Evolutionary conservation across 2,113 vertebrate species (phyloP), one percentile per base, ranked within the genome.

Genomic region (Dissostichus mawsoni): DNA sequence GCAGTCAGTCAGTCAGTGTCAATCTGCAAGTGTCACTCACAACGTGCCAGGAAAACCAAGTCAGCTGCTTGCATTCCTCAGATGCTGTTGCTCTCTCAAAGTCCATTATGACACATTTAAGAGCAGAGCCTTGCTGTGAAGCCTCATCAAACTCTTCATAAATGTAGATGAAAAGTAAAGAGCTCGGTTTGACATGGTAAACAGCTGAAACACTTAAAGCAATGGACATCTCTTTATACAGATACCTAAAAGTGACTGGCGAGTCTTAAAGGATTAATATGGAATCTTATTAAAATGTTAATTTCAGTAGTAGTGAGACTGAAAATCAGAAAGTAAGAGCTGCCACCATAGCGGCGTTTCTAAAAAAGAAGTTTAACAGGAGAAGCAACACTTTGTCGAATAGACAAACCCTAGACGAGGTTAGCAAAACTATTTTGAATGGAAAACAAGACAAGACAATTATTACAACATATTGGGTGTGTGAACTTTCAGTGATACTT

Each of bases 1-100:
- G 16, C 86, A 82, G 69, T 86, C 91, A 78, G 58, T 87, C 89
- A 89, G 80, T 91, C 87, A 83, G 18, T 80, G 89, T 89, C 91
- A 92, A 82, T 90, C 83, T 84, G 72, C 63, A 52, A 82, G 78
- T 70, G 66, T 80, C 82, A 73, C 62, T 82, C 41, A 76, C 18
- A 55, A 51, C 44, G 77, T 85, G 84, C 67, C 5, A 44, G 65
- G 79, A 78, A 84, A 86, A 69, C 59, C 55, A 81, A 90, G 70
- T 76, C 57, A 82, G 50, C 69, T 71, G 78, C 66, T 72, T 44
- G 36, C 75, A 81, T 82, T 89, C 82, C 47, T 74, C 74, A 63
- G 44, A 76, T 41, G 57, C 61, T 76, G 78, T 74, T 78, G 47
- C 33, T 62, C 45, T 75, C 47, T 61, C 57, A 78, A 52, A 89